Evolutionary conservation across 1,140 invertebrate genomes (phyloP), one percentile per base, ranked within the genome.

Genomic region (Trichoplusia ni): DNA sequence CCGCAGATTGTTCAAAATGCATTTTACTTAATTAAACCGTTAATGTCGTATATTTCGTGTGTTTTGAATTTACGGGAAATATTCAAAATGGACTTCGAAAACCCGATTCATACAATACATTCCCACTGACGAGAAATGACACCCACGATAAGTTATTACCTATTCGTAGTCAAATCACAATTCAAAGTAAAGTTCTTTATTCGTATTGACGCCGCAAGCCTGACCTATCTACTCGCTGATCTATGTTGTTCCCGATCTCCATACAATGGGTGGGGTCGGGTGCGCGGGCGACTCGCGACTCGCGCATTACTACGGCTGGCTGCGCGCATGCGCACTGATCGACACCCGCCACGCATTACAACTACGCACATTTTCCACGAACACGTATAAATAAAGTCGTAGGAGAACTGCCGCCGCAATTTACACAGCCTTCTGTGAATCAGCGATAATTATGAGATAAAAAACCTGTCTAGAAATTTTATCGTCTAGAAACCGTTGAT

Each of bases 231-330:
- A 25, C 7, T 16, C 9, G 8, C 44, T 51, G 23, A 62, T 62
- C 58, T 60, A 37, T 60, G 58, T 16, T n/a, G 58, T 31, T 60
- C 53, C 19, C 42, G 58, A 60, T 60, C 42, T 60, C 40, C 58
- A 60, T 60, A 60, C 58, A 60, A 60, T 60, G 29, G 58, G 58
- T 59, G 27, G 27, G 21, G 38, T 40, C 37, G 38, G 38, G 40
- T 21, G 23, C 14, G 37, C 23, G 37, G 19, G 53, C 53, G 53
- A 16, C 23, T 14, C 16, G 25, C 44, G 37, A 5, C 37, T 18
- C 58, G 42, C 58, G 58, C 58, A 60, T 60, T 60, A 47, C 18
- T 61, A 23, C 42, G 56, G 29, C 56, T 47, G 56, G 40, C 27
- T 60, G 58, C 58, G 19, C 40, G 21, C 21, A 35, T 31, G 29